Conservation (phyloP, 2,797 vertebrate species). For the Protosalanx chinensis region DNA sequence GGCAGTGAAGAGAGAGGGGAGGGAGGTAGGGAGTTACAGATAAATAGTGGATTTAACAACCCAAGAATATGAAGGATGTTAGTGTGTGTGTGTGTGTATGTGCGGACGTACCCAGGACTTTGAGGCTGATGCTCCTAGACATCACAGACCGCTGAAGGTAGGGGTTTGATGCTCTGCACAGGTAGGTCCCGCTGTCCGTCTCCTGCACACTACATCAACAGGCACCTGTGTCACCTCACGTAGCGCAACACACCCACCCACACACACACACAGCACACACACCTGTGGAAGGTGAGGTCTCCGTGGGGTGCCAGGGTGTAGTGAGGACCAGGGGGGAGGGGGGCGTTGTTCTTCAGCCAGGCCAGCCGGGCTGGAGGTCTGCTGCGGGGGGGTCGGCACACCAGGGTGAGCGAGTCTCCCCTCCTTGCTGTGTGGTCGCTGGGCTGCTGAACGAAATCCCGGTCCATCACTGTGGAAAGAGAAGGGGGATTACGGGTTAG, state of each 20-base stretch:
- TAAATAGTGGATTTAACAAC: background rate
- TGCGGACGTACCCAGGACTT: slow-evolving; percentile 62
- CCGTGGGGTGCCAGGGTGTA: slow-evolving; percentile 55
- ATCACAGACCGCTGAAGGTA: slow-evolving; percentile 64
- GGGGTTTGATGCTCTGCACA: slow-evolving; percentile 71
- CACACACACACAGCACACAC: slow-evolving; percentile 6
- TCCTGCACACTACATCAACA: slow-evolving; percentile 61
- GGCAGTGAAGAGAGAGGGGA: background rate
- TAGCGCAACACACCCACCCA: background rate
- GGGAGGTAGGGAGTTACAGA: background rate
- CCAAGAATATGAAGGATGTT: background rate
- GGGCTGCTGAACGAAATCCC: slow-evolving; percentile 70
- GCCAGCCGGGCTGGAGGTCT: slow-evolving; percentile 61
- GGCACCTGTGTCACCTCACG: slow-evolving; percentile 4
- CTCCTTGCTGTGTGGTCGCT: slow-evolving; percentile 57
- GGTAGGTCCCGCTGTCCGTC: slow-evolving; percentile 68
- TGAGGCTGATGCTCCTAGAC: slow-evolving; percentile 63
- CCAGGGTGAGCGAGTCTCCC: slow-evolving; percentile 61
- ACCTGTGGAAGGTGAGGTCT: slow-evolving; percentile 74
- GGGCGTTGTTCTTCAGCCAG: slow-evolving; percentile 74
- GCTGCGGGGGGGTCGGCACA: slow-evolving; percentile 70
- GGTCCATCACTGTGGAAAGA: slow-evolving; percentile 68
- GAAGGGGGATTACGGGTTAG: background rate
- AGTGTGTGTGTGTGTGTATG: background rate
- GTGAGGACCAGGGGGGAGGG: slow-evolving; percentile 43